A percentile compares a stretch with the other conserved stretches of the same genome.
Conservation (phyloP, 2,888 invertebrate species). For the Meteorus colon region DNA sequence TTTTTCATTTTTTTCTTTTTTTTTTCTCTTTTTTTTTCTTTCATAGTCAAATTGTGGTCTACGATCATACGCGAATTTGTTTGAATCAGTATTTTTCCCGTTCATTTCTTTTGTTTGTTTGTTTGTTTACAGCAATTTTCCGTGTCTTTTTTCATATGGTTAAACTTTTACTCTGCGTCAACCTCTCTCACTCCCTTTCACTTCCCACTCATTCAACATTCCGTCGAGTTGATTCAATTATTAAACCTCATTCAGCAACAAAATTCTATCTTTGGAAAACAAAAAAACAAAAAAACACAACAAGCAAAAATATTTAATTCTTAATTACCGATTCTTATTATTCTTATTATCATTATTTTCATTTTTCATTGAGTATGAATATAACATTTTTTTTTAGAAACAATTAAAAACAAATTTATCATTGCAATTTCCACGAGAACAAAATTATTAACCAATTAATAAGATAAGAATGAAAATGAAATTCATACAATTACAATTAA, state of each 20-base stretch:
- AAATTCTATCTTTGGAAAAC: slow-evolving; percentile 33
- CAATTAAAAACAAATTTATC: slow-evolving; percentile 11
- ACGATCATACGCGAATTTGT: slow-evolving; percentile 46
- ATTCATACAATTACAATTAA: slow-evolving; percentile 4
- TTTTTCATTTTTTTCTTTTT: slow-evolving; percentile 36
- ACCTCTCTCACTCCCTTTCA: slow-evolving; percentile 50
- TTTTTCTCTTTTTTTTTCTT: slow-evolving; percentile 39
- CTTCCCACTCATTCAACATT: slow-evolving; percentile 40
- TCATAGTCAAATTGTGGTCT: slow-evolving; percentile 47
- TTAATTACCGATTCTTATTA: background rate
- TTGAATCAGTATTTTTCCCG: slow-evolving; percentile 24
- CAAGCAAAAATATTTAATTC: slow-evolving; percentile 19
- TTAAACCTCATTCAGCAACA: background rate
- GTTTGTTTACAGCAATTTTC: slow-evolving; percentile 36
- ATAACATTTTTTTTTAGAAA: background rate
- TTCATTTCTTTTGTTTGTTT: slow-evolving; percentile 18
- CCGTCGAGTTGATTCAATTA: slow-evolving; percentile 15
- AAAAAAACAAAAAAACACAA: background rate
- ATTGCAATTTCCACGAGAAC: slow-evolving; percentile 17
- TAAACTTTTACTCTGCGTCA: slow-evolving; percentile 39
- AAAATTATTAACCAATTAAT: background rate
- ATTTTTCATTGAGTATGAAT: background rate
- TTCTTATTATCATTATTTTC: background rate
- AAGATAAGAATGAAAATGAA: background rate
- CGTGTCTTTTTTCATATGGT: slow-evolving; percentile 31